phyloP scores from a whole-genome alignment of 2,888 invertebrate species.

The Antitype chi region DNA sequence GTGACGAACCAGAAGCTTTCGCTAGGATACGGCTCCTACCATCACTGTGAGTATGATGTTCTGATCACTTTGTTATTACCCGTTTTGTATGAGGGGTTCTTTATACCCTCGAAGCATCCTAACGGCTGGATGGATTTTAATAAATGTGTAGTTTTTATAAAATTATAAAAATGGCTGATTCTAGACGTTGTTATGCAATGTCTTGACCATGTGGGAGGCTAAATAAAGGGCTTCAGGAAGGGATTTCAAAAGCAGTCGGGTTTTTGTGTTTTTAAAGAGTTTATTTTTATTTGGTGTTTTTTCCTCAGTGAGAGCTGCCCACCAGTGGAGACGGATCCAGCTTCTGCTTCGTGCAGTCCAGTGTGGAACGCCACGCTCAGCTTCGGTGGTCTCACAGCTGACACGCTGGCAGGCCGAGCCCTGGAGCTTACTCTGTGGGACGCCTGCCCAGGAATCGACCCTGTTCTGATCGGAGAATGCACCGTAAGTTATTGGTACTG shows the following conservation, averaged over 20 bases:
- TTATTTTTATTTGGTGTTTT: not conserved
- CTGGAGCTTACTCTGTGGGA: conserved; percentile 98
- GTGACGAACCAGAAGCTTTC: conserved; percentile 95
- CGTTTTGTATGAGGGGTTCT: not conserved
- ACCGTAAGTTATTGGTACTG: conserved; percentile 84
- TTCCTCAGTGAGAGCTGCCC: conserved; percentile 92
- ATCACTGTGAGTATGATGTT: conserved; percentile 92
- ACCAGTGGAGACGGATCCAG: conserved; percentile 95
- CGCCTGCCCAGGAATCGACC: conserved; percentile 95
- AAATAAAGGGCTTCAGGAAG: not conserved
- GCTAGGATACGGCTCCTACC: conserved; percentile 95
- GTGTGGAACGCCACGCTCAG: conserved; percentile 98
- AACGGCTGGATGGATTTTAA: not conserved
- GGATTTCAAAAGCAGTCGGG: not conserved
- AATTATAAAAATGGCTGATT: not conserved
- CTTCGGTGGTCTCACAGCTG: conserved; percentile 95
- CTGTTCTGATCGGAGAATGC: conserved; percentile 95
- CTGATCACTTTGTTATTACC: not conserved
- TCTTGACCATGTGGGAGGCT: too few relatives aligned
- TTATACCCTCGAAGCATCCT: not conserved
- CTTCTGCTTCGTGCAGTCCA: conserved; percentile 96
- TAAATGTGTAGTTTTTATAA: not conserved
- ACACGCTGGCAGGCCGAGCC: conserved; percentile 94
- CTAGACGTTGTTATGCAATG: not conserved
- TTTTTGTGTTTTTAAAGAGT: not conserved